These are phyloP conservation scores for Apis mellifera DNA, from an alignment of 1,140 invertebrate species.

Conservation along the genomic window Amel_HAv3.1 CM009935.2:12913501-12914000, in stretches of 20 bases:
- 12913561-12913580: too few relatives aligned
- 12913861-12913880: constrained; percentile 36
- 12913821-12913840: constrained; percentile 31
- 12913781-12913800: constrained; percentile 23
- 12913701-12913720: neutral
- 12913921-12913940: neutral
- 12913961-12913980: too few relatives aligned
- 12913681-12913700: neutral
- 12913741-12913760: neutral
- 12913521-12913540: too few relatives aligned
- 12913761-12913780: constrained; percentile 20
- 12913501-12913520: too few relatives aligned
- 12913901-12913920: neutral
- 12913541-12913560: too few relatives aligned
- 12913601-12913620: too few relatives aligned
- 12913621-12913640: too few relatives aligned
- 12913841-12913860: constrained; percentile 38
- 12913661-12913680: neutral
- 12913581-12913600: too few relatives aligned
- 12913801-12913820: constrained; percentile 30
- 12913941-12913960: too few relatives aligned
- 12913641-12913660: too few relatives aligned
- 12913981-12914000: too few relatives aligned
- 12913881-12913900: constrained; percentile 28
- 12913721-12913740: neutral